Evolutionary conservation across 2,888 invertebrate species (phyloP).

Genomic region (Buathra laborator): DNA sequence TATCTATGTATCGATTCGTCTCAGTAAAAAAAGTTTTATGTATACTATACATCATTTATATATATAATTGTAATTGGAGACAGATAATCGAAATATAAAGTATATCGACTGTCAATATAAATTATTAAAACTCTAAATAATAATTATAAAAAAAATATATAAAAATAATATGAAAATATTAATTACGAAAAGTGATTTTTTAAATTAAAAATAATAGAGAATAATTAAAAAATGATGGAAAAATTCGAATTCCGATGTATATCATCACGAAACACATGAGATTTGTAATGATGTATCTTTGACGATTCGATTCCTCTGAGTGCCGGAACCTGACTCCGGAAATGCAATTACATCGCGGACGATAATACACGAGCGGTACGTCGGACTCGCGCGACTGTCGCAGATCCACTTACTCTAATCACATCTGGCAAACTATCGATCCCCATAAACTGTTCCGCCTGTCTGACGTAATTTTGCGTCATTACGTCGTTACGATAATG

Average conservation of each 20-base stretch:
- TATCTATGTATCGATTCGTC: neutral
- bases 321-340: neutral
- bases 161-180: too few relatives aligned
- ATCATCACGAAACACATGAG: neutral
- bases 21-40: neutral
- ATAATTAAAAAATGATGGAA: neutral
- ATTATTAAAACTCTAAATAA: too few relatives aligned
- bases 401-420: constrained; percentile 73
- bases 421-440: constrained; percentile 75
- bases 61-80: too few relatives aligned
- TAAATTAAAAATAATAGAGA: too few relatives aligned
- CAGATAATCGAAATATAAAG: too few relatives aligned
- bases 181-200: too few relatives aligned
- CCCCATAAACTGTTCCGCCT: constrained; percentile 68
- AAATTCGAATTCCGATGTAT: neutral
- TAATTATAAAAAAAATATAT: too few relatives aligned
- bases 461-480: constrained; percentile 63
- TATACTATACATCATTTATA: too few relatives aligned
- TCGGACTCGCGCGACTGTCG: constrained; percentile 52
- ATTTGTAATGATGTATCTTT: neutral
- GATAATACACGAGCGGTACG: constrained; percentile 22
- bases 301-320: constrained; percentile 1
- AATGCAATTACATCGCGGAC: constrained; percentile 25
- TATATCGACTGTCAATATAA: neutral
- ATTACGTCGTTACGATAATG: constrained; percentile 74